Evolutionary conservation across 2,797 vertebrate genomes (phyloP).

Genomic region (Neoniphon sammara): DNA sequence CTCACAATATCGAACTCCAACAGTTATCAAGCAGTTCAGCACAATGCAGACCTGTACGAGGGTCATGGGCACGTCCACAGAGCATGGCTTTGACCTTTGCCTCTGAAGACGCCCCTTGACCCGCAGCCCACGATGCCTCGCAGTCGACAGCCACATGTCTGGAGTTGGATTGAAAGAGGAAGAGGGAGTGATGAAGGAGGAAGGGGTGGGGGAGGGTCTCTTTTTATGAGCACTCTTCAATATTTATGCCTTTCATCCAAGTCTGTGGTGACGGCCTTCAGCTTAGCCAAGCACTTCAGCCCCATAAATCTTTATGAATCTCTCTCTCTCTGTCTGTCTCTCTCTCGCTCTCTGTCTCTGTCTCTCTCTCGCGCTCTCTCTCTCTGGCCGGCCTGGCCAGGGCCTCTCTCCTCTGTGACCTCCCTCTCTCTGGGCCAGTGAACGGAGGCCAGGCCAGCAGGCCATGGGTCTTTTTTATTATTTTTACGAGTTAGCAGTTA

Average conservation of each 20-base stretch:
- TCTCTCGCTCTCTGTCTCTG: slow-evolving; percentile 37
- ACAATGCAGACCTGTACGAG: not conserved
- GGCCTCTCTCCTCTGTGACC: slow-evolving; percentile 53
- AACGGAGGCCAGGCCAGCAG: slow-evolving; percentile 65
- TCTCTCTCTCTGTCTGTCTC: slow-evolving; percentile 42
- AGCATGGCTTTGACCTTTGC: slow-evolving; percentile 24
- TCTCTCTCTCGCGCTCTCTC: slow-evolving; percentile 8
- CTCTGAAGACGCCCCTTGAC: slow-evolving; percentile 43
- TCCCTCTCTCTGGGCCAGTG: slow-evolving; percentile 53
- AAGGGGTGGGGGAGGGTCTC: slow-evolving; percentile 34
- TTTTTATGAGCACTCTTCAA: slow-evolving; percentile 64
- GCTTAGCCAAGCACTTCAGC: slow-evolving; percentile 66
- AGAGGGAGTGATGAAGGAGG: slow-evolving; percentile 39
- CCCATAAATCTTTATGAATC: slow-evolving; percentile 73
- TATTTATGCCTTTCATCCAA: slow-evolving; percentile 77
- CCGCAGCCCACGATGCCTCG: slow-evolving; percentile 30
- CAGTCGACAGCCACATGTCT: slow-evolving; percentile 58
- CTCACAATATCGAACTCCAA: slow-evolving; percentile 4
- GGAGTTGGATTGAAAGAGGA: slow-evolving; percentile 56
- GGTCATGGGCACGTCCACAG: not conserved
- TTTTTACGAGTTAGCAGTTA: slow-evolving; percentile 81
- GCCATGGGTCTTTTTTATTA: slow-evolving; percentile 67
- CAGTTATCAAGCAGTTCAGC: not conserved
- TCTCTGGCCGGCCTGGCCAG: slow-evolving; percentile 36
- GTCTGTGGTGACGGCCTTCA: slow-evolving; percentile 59